Evolutionary conservation across 2,113 vertebrate genomes (phyloP).

Genomic region (Sakesphorus luctuosus): DNA sequence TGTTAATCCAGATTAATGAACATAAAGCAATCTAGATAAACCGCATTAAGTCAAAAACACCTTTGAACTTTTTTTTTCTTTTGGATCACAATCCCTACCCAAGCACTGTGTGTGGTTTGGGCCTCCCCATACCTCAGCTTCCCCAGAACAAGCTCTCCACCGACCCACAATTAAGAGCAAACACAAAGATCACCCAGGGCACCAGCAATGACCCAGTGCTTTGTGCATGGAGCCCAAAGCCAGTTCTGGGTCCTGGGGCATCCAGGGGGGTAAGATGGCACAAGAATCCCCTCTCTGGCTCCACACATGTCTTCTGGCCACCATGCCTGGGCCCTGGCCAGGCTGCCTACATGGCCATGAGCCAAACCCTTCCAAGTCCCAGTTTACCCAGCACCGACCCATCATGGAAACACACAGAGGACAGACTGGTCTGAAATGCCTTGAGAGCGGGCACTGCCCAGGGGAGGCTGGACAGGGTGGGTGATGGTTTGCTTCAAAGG

Average conservation of each 20-base stretch:
- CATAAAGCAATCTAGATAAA: slow-evolving; percentile 69
- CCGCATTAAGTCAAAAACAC: slow-evolving; percentile 39
- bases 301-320: fast-evolving
- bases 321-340: not conserved
- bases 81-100: not conserved
- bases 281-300: fast-evolving
- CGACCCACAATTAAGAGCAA: not conserved
- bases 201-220: not conserved
- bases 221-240: not conserved
- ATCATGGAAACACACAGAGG: not conserved
- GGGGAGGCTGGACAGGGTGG: not conserved
- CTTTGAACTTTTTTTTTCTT: slow-evolving; percentile 60
- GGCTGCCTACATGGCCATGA: not conserved
- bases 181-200: not conserved
- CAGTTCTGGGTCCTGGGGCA: not conserved
- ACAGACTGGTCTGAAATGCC: not conserved
- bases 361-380: slow-evolving; percentile 19
- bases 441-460: fast-evolving
- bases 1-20: slow-evolving; percentile 65
- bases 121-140: not conserved
- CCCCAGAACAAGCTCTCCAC: not conserved
- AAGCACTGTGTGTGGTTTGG: slow-evolving; percentile 41
- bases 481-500: not conserved
- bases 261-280: fast-evolving
- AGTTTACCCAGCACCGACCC: slow-evolving; percentile 4